A percentile compares a stretch with the other conserved stretches of the same genome.
Conservation (phyloP, 2,797 vertebrate species). For the Psittacula echo region DNA sequence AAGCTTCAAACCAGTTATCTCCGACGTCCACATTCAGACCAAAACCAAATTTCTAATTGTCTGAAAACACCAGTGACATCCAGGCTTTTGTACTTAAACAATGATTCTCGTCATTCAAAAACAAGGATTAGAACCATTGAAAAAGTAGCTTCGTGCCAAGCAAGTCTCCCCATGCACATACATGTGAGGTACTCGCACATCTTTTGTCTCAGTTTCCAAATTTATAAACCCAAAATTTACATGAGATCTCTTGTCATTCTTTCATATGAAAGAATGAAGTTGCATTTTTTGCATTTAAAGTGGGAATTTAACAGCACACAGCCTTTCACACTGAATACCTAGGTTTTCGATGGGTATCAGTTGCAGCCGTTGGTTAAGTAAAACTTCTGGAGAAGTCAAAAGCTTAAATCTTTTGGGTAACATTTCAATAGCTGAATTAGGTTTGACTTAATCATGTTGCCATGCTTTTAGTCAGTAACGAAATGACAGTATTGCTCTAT, state of each 20-base stretch:
- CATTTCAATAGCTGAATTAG: background rate
- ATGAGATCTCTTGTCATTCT: rapidly evolving
- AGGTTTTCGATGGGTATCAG: background rate
- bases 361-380: background rate
- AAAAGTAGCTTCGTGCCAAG: background rate
- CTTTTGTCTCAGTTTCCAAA: background rate
- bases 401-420: background rate
- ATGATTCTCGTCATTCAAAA: background rate
- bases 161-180: background rate
- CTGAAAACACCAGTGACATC: background rate
- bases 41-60: background rate
- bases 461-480: rapidly evolving
- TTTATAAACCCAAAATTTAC: background rate
- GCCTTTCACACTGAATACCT: rapidly evolving
- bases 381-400: background rate
- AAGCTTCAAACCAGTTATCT: rapidly evolving
- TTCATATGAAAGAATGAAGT: background rate
- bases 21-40: background rate
- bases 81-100: background rate
- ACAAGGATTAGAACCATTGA: background rate
- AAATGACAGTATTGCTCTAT: background rate
- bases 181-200: rapidly evolving
- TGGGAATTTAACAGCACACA: background rate
- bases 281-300: background rate
- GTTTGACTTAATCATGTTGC: background rate